These are phyloP conservation scores for Sardina pilchardus DNA, from an alignment of 2,113 vertebrate genomes.

Conservation along the genomic window DNA sequence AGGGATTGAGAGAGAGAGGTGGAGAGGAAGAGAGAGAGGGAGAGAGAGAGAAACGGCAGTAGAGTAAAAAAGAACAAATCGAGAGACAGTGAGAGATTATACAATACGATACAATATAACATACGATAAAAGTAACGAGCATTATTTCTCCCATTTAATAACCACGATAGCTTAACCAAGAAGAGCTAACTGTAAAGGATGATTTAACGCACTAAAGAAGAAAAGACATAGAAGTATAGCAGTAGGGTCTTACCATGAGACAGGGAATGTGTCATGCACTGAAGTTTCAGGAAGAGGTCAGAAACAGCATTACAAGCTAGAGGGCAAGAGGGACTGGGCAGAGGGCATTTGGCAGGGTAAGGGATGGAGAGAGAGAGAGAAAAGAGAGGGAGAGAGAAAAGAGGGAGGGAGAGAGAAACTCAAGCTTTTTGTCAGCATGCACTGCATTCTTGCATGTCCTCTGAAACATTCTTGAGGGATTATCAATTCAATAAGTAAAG, in stretches of 20 bases:
- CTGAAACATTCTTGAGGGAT: neutral
- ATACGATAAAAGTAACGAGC: neutral
- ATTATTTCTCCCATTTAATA: neutral
- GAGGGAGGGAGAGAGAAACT: neutral
- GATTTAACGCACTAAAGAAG: neutral
- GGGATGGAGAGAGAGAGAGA: neutral
- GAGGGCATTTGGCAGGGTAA: neutral
- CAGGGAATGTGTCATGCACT: constrained; percentile 2
- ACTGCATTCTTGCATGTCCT: constrained; percentile 4
- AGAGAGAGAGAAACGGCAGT: constrained; percentile 27
- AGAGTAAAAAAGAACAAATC: neutral
- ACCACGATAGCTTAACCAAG: neutral
- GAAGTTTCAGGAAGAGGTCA: constrained; percentile 27
- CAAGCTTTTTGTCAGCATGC: constrained; percentile 35
- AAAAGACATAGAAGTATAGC: neutral
- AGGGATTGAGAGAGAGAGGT: constrained; percentile 47
- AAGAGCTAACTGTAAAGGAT: neutral
- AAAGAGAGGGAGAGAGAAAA: neutral
- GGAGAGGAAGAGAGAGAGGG: constrained; percentile 34
- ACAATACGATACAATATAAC: neutral
- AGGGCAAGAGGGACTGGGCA: neutral
- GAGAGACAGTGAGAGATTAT: neutral
- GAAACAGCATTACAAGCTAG: constrained; percentile 27
- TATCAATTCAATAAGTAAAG: neutral
- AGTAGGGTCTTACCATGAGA: constrained; percentile 30